These are phyloP conservation scores for Leucosticte australis DNA, from an alignment of 2,113 vertebrate species.

Conservation along the genomic window DNA sequence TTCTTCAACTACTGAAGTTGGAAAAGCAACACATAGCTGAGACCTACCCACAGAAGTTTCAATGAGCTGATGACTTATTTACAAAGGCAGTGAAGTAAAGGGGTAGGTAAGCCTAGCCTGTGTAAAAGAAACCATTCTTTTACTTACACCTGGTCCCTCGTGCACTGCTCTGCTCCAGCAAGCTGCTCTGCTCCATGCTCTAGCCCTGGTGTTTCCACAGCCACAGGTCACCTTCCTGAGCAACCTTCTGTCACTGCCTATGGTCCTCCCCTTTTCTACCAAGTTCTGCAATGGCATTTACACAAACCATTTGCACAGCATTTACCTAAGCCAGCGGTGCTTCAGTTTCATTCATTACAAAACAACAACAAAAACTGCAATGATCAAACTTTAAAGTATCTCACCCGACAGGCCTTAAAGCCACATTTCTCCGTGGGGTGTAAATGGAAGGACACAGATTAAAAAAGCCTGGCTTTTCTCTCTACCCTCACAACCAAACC, in stretches of 20 bases:
- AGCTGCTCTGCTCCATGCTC: neutral
- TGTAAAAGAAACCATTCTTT: neutral
- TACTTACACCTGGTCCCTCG: accelerated
- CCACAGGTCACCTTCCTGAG: neutral
- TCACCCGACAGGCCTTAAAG: neutral
- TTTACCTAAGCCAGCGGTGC: neutral
- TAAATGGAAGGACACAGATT: neutral
- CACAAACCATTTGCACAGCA: neutral
- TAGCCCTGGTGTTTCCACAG: neutral
- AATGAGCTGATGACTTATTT: neutral
- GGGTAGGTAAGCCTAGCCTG: neutral
- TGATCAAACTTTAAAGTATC: neutral
- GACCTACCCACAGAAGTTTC: neutral
- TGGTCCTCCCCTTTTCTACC: neutral
- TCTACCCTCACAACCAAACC: neutral
- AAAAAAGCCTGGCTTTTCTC: accelerated
- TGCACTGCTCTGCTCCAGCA: neutral
- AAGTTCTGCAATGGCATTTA: neutral
- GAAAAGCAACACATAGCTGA: neutral
- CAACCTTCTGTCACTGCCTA: neutral
- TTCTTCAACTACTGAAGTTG: neutral
- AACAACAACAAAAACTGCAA: neutral
- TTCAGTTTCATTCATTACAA: neutral
- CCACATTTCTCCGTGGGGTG: neutral
- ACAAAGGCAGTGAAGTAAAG: neutral